These are phyloP conservation scores for Siphonodentalium dalli DNA, from an alignment of 2,888 invertebrate genomes.

Conservation along the genomic window DNA sequence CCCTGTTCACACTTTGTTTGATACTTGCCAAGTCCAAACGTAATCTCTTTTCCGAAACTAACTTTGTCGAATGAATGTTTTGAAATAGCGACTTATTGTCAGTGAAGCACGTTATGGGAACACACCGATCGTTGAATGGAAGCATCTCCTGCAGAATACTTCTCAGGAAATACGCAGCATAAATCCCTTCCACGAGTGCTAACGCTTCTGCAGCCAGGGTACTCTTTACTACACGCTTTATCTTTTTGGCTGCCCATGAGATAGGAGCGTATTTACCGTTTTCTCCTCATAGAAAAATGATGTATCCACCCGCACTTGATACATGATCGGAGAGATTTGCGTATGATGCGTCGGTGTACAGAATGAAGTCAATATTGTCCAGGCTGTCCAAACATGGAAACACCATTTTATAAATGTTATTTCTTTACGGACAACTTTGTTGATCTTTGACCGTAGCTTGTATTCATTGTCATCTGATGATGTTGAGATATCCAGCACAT, in stretches of 20 bases:
- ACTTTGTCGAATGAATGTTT: slow-evolving; percentile 6
- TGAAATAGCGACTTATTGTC: slow-evolving; percentile 11
- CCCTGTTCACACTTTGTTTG: background rate
- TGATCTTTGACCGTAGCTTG: background rate
- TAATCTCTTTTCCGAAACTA: slow-evolving; percentile 8
- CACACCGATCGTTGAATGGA: background rate
- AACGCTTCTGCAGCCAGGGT: slow-evolving; percentile 16
- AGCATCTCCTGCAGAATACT: slow-evolving; percentile 4
- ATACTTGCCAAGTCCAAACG: slow-evolving; percentile 6
- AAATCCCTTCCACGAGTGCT: slow-evolving; percentile 7
- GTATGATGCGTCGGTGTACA: slow-evolving; percentile 15
- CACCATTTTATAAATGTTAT: background rate
- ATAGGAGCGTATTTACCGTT: background rate
- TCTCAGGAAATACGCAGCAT: slow-evolving; percentile 4
- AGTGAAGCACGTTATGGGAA: background rate
- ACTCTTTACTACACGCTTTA: slow-evolving; percentile 14
- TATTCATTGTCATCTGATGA: background rate
- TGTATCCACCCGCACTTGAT: slow-evolving; percentile 3
- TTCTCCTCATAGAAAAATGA: slow-evolving; percentile 4
- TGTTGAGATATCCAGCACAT: background rate
- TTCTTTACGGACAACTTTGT: background rate
- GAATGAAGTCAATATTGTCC: background rate
- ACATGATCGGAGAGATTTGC: slow-evolving; percentile 16
- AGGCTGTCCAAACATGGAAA: background rate
- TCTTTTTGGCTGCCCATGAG: slow-evolving; percentile 10